phyloP scores from a whole-genome alignment of 2,888 invertebrate genomes.

The Luffia ferchaultella region DNA sequence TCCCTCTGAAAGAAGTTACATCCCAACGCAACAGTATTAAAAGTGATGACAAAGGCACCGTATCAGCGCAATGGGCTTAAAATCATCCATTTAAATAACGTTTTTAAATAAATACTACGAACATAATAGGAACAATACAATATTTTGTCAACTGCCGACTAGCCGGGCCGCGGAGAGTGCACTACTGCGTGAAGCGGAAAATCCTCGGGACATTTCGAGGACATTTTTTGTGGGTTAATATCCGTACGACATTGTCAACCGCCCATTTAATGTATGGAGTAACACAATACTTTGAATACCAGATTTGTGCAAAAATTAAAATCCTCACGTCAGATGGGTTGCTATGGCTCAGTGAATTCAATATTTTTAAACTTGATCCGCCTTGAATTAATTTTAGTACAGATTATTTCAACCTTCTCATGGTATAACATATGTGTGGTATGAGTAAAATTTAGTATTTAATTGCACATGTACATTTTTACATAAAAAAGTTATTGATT shows the following conservation, averaged over 20 bases:
- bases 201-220: constrained; percentile 63
- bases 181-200: constrained; percentile 64
- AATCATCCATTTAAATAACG: constrained; percentile 66
- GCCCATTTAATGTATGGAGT: constrained; percentile 63
- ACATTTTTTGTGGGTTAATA: constrained; percentile 65
- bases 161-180: constrained; percentile 52
- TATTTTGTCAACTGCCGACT: constrained; percentile 66
- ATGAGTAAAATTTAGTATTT: too few species aligned
- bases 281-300: constrained; percentile 64
- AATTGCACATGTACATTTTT: too few species aligned
- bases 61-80: constrained; percentile 56
- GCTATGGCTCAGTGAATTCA: constrained; percentile 26
- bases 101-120: constrained; percentile 64
- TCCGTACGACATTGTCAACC: constrained; percentile 65
- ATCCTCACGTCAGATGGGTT: constrained; percentile 53
- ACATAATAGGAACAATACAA: constrained; percentile 66
- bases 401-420: too few species aligned
- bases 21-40: constrained; percentile 1
- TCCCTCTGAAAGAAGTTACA: background rate
- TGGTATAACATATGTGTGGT: too few species aligned
- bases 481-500: too few species aligned
- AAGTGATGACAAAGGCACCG: constrained; percentile 39
- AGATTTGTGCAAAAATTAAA: constrained; percentile 66
- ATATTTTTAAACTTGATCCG: background rate
- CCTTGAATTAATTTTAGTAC: too few species aligned